Evolutionary conservation across 2,113 vertebrate genomes (phyloP).

Genomic region (Forbesichthys agassizii): DNA sequence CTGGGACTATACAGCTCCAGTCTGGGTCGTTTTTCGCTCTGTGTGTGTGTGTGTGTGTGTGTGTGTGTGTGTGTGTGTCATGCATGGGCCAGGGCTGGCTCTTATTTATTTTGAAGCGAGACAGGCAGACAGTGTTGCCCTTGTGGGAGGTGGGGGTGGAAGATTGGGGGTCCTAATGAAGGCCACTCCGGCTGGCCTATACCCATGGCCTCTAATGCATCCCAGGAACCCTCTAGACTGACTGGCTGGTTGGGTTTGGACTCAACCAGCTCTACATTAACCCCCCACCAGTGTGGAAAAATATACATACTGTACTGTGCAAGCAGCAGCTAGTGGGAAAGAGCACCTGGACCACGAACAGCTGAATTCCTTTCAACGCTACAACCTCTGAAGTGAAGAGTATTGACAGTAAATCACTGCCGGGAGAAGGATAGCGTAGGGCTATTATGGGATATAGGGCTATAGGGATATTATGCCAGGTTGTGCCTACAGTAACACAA

Average conservation of each 20-base stretch:
- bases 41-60: constrained; percentile 22
- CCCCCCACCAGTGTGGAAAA: too few relatives aligned
- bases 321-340: too few relatives aligned
- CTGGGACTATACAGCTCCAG: constrained; percentile 28
- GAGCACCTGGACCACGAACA: too few relatives aligned
- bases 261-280: too few relatives aligned
- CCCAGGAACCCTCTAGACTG: constrained; percentile 57
- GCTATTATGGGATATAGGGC: too few relatives aligned
- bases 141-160: constrained; percentile 42
- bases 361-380: too few relatives aligned
- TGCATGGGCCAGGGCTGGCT: constrained; percentile 66
- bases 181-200: constrained; percentile 61
- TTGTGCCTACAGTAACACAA: too few relatives aligned
- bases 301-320: too few relatives aligned
- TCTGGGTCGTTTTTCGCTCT: constrained; percentile 8
- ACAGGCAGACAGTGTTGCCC: constrained; percentile 65
- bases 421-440: too few relatives aligned
- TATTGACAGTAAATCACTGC: too few relatives aligned
- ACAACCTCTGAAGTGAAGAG: too few relatives aligned
- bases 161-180: constrained; percentile 51
- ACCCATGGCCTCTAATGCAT: constrained; percentile 65
- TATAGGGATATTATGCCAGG: too few relatives aligned
- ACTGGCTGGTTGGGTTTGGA: constrained; percentile 30
- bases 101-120: constrained; percentile 65
- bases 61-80: constrained; percentile 49